phyloP scores from a whole-genome alignment of 2,797 vertebrate genomes.

The Alosa sapidissima region DNA sequence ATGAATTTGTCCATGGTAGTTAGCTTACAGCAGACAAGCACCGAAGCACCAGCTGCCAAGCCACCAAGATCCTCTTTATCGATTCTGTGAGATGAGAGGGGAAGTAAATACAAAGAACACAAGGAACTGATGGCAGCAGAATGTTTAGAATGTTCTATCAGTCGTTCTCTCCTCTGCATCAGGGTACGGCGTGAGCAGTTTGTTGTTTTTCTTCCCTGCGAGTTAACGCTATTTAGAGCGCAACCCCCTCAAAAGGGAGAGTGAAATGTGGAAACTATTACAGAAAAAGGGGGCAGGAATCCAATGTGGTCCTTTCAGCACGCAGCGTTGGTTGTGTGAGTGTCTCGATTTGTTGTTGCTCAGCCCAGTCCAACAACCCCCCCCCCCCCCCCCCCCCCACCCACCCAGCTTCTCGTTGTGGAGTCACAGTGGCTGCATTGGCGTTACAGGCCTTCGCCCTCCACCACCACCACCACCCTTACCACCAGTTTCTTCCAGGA shows the following conservation, averaged over 20 bases:
- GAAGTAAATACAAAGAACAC: background rate
- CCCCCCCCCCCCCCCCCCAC: background rate
- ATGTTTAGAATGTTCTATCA: background rate
- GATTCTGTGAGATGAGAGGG: background rate
- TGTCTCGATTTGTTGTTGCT: slow-evolving; percentile 1
- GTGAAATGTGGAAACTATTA: slow-evolving; percentile 74
- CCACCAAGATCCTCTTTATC: background rate
- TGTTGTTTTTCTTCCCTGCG: slow-evolving; percentile 55
- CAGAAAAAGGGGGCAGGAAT: slow-evolving; percentile 61
- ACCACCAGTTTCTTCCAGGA: background rate
- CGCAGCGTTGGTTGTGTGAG: slow-evolving; percentile 47
- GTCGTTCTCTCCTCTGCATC: background rate
- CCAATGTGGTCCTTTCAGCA: slow-evolving; percentile 57
- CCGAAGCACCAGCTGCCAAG: background rate
- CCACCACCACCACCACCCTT: background rate
- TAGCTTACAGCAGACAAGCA: background rate
- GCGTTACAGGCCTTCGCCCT: background rate
- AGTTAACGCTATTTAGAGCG: slow-evolving; percentile 53
- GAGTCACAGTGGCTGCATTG: background rate
- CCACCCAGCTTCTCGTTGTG: background rate
- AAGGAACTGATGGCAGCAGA: background rate
- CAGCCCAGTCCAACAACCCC: background rate
- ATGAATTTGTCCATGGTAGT: background rate
- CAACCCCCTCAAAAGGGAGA: slow-evolving; percentile 60
- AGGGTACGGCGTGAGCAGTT: background rate